Evolutionary conservation across 1,140 invertebrate species (phyloP).

Genomic region (Halictus rubicundus): DNA sequence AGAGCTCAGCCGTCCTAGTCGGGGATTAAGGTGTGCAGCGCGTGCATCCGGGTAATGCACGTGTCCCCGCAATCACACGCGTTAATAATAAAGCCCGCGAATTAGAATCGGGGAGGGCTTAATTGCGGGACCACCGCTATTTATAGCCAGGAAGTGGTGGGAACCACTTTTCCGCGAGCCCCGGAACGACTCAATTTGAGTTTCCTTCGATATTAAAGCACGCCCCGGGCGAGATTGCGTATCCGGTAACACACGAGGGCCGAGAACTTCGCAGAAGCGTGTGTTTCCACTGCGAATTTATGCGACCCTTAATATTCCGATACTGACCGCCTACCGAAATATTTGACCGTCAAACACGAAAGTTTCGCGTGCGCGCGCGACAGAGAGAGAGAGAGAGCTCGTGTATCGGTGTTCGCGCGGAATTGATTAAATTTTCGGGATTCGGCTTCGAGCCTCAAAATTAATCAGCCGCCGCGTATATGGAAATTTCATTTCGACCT

Average conservation of each 20-base stretch:
- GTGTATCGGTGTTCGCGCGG: no score
- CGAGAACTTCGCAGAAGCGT: no score
- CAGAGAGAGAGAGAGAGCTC: no score
- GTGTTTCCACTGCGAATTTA: slow-evolving; percentile 15
- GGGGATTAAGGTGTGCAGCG: slow-evolving; percentile 38
- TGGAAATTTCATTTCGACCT: not conserved
- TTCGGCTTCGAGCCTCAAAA: slow-evolving; percentile 2
- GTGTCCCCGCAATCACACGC: slow-evolving; percentile 57
- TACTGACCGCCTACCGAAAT: slow-evolving; percentile 27
- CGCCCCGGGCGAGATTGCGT: not conserved
- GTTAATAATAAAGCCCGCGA: slow-evolving; percentile 64
- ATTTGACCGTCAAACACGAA: slow-evolving; percentile 18
- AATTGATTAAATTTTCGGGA: no score
- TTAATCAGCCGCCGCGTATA: not conserved
- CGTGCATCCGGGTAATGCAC: slow-evolving; percentile 24
- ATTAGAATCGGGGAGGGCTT: slow-evolving; percentile 66
- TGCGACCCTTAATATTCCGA: slow-evolving; percentile 26
- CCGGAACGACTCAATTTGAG: slow-evolving; percentile 5
- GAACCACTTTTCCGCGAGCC: not conserved
- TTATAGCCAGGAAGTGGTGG: slow-evolving; percentile 46
- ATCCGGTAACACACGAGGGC: no score
- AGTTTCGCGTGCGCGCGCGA: not conserved
- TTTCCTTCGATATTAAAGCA: slow-evolving; percentile 28
- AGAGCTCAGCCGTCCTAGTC: slow-evolving; percentile 35
- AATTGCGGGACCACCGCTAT: slow-evolving; percentile 70